phyloP scores from a whole-genome alignment of 2,113 vertebrate genomes.

The Corythornis madagascariensis region DNA sequence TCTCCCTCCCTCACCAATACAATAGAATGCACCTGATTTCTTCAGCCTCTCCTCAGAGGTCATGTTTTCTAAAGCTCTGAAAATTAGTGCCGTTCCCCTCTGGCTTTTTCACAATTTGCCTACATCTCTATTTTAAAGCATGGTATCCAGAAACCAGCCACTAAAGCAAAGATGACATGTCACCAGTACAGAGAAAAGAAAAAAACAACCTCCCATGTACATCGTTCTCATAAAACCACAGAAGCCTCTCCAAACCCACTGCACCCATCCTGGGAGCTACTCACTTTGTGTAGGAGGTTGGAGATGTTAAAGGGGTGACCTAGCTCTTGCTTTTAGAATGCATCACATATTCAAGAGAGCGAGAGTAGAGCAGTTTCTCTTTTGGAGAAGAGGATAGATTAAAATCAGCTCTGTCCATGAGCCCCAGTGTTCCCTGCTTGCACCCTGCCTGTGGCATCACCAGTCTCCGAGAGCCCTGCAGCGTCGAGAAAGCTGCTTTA shows the following conservation, averaged over 20 bases:
- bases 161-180: not conserved
- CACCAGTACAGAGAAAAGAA: not conserved
- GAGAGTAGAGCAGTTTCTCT: not conserved
- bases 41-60: constrained; percentile 21
- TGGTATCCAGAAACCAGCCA: not conserved
- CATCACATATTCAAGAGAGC: not conserved
- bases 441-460: constrained; percentile 2
- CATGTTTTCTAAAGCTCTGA: constrained; percentile 40
- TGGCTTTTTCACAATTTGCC: constrained; percentile 32
- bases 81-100: constrained; percentile 43
- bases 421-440: not conserved
- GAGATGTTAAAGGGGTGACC: not conserved
- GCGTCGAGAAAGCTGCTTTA: constrained; percentile 4
- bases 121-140: constrained; percentile 40
- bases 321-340: not conserved
- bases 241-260: not conserved
- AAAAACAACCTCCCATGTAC: not conserved
- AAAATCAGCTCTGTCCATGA: constrained; percentile 7
- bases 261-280: not conserved
- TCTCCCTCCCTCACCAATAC: not conserved
- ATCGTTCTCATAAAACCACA: not conserved
- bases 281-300: not conserved
- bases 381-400: constrained; percentile 6
- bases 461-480: not conserved
- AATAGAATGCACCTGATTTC: constrained; percentile 40